These are phyloP conservation scores for Thryonomys swinderianus DNA, from an alignment of 2,113 vertebrate genomes.

Conservation along the genomic window DNA sequence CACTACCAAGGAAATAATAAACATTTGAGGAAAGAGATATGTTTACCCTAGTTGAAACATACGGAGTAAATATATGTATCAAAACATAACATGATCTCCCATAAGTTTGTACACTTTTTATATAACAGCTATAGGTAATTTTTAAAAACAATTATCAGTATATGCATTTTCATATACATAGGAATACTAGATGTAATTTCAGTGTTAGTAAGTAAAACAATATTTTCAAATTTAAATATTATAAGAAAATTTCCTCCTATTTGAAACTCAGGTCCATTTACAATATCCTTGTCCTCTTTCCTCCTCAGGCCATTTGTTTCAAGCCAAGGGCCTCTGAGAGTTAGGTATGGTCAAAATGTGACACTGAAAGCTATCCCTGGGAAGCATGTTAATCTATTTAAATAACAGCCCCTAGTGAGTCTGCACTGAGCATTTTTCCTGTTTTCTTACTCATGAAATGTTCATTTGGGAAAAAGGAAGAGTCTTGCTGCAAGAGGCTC, in stretches of 20 bases:
- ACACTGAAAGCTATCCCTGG: not conserved
- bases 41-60: not conserved
- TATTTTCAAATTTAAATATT: conserved; percentile 38
- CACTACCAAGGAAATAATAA: not conserved
- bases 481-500: not conserved
- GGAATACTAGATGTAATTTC: not conserved
- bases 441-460: conserved; percentile 65
- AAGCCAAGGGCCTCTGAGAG: conserved; percentile 63
- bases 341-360: conserved; percentile 33
- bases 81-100: not conserved
- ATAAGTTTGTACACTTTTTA: not conserved
- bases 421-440: conserved; percentile 40
- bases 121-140: not conserved
- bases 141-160: conserved; percentile 10
- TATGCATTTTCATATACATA: not conserved
- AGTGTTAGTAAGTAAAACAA: conserved; percentile 52
- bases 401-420: conserved; percentile 19
- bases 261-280: conserved; percentile 74
- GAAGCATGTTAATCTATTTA: not conserved
- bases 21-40: not conserved
- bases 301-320: conserved; percentile 65
- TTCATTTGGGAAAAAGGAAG: conserved; percentile 32
- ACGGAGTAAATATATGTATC: not conserved
- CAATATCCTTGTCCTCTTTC: conserved; percentile 71
- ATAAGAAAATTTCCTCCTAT: conserved; percentile 58